phyloP scores from a whole-genome alignment of 2,113 vertebrate genomes.

The Psophia crepitans region DNA sequence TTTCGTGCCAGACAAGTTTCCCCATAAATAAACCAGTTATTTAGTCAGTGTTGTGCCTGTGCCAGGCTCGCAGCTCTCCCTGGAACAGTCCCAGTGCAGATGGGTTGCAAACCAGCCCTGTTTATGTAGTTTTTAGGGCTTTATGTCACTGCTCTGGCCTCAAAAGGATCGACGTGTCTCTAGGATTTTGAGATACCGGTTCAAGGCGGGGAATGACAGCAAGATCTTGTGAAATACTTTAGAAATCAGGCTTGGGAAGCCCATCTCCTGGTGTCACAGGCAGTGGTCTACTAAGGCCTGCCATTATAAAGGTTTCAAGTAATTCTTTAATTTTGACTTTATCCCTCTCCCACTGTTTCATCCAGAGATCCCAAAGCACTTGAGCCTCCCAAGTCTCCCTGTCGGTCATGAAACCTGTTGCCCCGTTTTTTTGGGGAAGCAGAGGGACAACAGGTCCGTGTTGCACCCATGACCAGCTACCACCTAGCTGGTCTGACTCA shows the following conservation, averaged over 20 bases:
- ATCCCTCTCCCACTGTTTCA: not conserved
- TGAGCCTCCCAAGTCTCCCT: not conserved
- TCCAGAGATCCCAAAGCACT: not conserved
- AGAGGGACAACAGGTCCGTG: not conserved
- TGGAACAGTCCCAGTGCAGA: conserved; percentile 31
- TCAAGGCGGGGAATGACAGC: not conserved
- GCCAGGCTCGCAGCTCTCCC: not conserved
- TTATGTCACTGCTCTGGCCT: conserved; percentile 45
- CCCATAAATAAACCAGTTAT: conserved; percentile 46
- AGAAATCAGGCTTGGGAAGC: not conserved
- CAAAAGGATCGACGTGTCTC: conserved; percentile 24
- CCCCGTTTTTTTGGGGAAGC: not conserved
- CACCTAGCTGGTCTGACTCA: not conserved
- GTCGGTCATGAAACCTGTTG: not conserved
- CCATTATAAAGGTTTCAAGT: not conserved
- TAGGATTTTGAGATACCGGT: not conserved
- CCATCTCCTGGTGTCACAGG: not conserved
- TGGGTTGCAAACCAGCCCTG: conserved; percentile 37
- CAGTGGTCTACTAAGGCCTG: not conserved
- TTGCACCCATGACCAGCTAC: not conserved
- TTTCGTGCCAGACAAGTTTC: conserved; percentile 35
- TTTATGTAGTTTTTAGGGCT: conserved; percentile 42
- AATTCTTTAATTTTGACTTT: not conserved
- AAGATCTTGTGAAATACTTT: not conserved
- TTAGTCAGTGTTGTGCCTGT: conserved; percentile 38